phyloP scores from a whole-genome alignment of 2,797 vertebrate species.

The Xenentodon cancila region DNA sequence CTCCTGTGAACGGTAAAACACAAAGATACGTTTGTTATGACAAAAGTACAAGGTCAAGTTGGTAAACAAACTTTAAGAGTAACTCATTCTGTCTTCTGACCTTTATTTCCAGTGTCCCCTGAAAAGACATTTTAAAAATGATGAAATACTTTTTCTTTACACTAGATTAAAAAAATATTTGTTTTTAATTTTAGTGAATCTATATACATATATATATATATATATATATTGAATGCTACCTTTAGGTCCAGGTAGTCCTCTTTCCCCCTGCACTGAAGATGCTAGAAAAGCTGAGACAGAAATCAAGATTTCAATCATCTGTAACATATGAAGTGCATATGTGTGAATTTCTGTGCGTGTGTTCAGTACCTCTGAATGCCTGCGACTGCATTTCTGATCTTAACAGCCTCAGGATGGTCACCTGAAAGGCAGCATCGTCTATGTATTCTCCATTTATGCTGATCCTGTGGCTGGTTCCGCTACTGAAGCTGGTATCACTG shows the following conservation, averaged over 20 bases:
- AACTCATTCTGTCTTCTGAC: conserved; percentile 31
- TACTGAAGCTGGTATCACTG: background rate
- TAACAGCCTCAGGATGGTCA: conserved; percentile 80
- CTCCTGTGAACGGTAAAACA: conserved; percentile 79
- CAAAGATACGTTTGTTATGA: conserved; percentile 1
- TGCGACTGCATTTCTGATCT: conserved; percentile 82
- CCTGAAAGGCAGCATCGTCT: conserved; percentile 59
- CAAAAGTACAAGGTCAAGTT: background rate
- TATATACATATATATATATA: background rate
- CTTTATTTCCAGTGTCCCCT: conserved; percentile 75
- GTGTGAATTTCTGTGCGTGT: background rate
- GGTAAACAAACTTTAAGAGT: background rate
- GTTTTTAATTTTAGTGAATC: background rate
- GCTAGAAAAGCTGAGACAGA: conserved; percentile 63
- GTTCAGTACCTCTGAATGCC: conserved; percentile 83
- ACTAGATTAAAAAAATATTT: background rate
- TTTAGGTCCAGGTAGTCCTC: conserved; percentile 88
- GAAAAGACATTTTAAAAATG: conserved; percentile 18
- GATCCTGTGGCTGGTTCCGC: conserved; percentile 12
- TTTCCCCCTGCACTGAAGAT: conserved; percentile 64
- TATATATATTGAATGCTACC: conserved; percentile 74
- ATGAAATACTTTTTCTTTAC: background rate
- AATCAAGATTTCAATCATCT: conserved; percentile 18
- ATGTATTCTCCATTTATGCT: conserved; percentile 34
- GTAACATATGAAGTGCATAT: background rate